Base-by-base conservation (phyloP, 2,113 vertebrate species). In the Rana temporaria region DNA sequence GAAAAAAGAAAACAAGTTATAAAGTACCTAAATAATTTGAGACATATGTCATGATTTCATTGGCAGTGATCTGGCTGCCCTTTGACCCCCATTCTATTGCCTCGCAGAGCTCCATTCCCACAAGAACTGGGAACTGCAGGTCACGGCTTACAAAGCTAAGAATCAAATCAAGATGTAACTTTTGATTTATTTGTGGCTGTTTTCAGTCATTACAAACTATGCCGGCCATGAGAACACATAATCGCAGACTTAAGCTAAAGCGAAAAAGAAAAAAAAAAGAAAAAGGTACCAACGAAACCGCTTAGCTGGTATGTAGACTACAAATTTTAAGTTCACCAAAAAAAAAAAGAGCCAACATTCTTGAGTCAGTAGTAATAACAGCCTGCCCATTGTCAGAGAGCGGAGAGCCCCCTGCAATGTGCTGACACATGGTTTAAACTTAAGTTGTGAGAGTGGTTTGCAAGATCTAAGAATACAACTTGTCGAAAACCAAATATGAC, bases 381-480 rank as follows among this genome's bases (percentile, higher is more conserved):
- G 32, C 70, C 63, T 68, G 64, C 15, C 72, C 18, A 83, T 83
- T 83, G 64, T 83, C 72, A 83, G 64, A 76, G 26, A 83, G 53
- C 24, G 53, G 63, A 67, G 72, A 75, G n/a, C 81, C 81, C 80
- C 81, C 81, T 74, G 71, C 81, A 66, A 76, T 83, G 81, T 83
- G 81, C 72, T 83, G 81, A 83, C 81, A 83, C 55, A 42, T 55
- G 72, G 63, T 83, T 83, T 83, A 83, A 64, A 60, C 71, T 75
- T 66, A 65, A 83, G 81, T 64, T 76, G 81, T 66, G 64, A 83
- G 81, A 83, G 81, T 76, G 81, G 72, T 42, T 83, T 76, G 71
- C 64, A 76, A 83, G 81, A 83, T 83, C 81, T 83, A 83, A 83
- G 81, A 83, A 83, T 76, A 83, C 81, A 83, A 68, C 52, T 76